Base-by-base conservation (phyloP, 2,888 invertebrate genomes). In the Microctonus hyperodae region DNA sequence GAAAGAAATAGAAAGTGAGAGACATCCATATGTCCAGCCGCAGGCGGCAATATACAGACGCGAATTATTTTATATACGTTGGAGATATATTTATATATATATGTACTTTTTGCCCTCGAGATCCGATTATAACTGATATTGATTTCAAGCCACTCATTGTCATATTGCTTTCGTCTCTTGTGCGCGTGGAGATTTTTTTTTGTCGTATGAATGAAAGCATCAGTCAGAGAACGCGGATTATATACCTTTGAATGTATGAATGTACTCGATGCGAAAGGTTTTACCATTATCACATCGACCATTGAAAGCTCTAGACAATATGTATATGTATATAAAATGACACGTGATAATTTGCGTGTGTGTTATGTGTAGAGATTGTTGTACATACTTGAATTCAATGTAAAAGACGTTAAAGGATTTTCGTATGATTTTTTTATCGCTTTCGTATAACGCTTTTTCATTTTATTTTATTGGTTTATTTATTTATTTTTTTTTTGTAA, bases 81-180 rank as follows among this genome's bases (percentile, higher is more conserved):
- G 44, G 44, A 22, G 16, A 50, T 16, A 50, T 22, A 20, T 20
- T 22, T 22, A 16, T 16, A 10, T 20, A 9, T 51, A 55, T 16
- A 11, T 13, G 40, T 58, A 23, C 40, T 58, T 58, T n/a, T 28
- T 56, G 33, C 40, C 48, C 57, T 50, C 37, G 58, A 59, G 59
- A 67, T 67, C 67, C 67, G 67, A 67, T 67, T 67, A 67, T 44
- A 44, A 44, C 16, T 33, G 44, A 67, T 67, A 67, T 67, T 67
- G 67, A 67, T 67, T 67, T 59, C 63, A 62, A 44, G 25, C 61
- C 31, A 51, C 48, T 62, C 58, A 62, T 67, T 67, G 67, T 67
- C 58, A 67, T 67, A 25, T 16, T 37, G 66, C 53, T 25, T 53
- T 53, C 61, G 56, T 62, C 11, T 50, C 23, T 50, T 3, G 51